Evolutionary conservation across 1,140 invertebrate genomes (phyloP).

Genomic region (Drosophila setifemur): DNA sequence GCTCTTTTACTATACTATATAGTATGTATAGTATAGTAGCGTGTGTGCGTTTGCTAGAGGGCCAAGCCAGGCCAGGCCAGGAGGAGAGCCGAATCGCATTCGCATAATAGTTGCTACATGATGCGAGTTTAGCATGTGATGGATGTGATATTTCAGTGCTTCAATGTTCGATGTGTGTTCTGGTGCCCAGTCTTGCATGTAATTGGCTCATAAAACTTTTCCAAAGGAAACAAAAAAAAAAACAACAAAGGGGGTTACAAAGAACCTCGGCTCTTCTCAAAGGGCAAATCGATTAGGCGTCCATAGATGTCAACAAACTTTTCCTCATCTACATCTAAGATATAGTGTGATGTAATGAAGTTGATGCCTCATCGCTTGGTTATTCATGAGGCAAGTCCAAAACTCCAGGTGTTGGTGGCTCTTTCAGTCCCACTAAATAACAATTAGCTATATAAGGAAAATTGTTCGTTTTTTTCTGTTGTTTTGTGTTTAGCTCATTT

Average conservation of each 20-base stretch:
- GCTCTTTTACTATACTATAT: slow-evolving; percentile 13
- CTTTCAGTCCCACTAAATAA: slow-evolving; percentile 62
- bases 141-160: slow-evolving; percentile 49
- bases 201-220: slow-evolving; percentile 67
- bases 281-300: slow-evolving; percentile 31
- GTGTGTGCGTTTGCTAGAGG: too few species aligned
- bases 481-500: too few species aligned
- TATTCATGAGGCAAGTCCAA: slow-evolving; percentile 47
- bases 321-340: slow-evolving; percentile 19
- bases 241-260: slow-evolving; percentile 11
- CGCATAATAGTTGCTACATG: slow-evolving; percentile 47
- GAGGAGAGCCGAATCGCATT: slow-evolving; percentile 28
- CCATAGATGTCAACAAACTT: slow-evolving; percentile 61
- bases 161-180: slow-evolving; percentile 52
- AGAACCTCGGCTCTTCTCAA: slow-evolving; percentile 10
- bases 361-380: slow-evolving; percentile 14
- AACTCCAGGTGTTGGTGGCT: slow-evolving; percentile 62
- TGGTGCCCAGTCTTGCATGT: slow-evolving; percentile 73
- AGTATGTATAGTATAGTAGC: neutral
- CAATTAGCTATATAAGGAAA: slow-evolving; percentile 65
- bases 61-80: neutral
- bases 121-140: slow-evolving; percentile 60
- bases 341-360: slow-evolving; percentile 45
- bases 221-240: neutral
- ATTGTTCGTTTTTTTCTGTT: neutral